These are phyloP conservation scores for Crioceris asparagi DNA, from an alignment of 2,888 invertebrate species.

Conservation along the genomic window DNA sequence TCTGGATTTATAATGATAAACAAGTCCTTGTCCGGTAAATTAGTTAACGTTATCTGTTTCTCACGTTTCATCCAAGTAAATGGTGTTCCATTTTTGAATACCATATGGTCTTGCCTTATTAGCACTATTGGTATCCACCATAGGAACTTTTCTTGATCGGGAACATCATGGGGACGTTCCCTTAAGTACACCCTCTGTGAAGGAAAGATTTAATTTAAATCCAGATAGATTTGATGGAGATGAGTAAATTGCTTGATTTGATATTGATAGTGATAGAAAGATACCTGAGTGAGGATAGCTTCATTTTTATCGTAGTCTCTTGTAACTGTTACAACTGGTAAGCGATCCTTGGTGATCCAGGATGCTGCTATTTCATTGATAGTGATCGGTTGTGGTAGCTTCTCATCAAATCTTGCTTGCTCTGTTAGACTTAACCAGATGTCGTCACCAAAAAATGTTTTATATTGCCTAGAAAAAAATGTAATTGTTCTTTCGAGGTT, in stretches of 20 bases:
- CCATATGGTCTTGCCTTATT: conserved; percentile 46
- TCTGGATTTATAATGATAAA: conserved; percentile 76
- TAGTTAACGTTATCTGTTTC: conserved; percentile 42
- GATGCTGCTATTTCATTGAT: conserved; percentile 63
- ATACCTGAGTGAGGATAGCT: conserved; percentile 55
- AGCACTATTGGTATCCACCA: conserved; percentile 69
- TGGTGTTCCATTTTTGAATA: conserved; percentile 49
- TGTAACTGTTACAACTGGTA: conserved; percentile 62
- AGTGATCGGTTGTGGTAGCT: conserved; percentile 45
- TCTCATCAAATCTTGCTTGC: conserved; percentile 51
- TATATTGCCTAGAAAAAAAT: conserved; percentile 46
- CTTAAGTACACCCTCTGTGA: conserved; percentile 61
- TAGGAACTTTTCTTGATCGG: conserved; percentile 55
- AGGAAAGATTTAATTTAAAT: conserved; percentile 13
- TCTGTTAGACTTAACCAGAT: conserved; percentile 65
- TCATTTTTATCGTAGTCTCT: conserved; percentile 56
- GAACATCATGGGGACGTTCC: conserved; percentile 62
- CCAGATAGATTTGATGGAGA: not conserved
- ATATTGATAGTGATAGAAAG: too few relatives aligned
- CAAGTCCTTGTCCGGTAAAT: conserved; percentile 46
- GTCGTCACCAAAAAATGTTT: conserved; percentile 68
- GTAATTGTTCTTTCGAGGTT: too few relatives aligned
- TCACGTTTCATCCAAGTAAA: conserved; percentile 53
- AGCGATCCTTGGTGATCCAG: conserved; percentile 73
- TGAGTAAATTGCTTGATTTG: not conserved